A percentile compares a stretch with the other conserved stretches of the same genome.
Conservation (phyloP, 2,797 vertebrate species). For the Mormyrus proboscirostris region DNA sequence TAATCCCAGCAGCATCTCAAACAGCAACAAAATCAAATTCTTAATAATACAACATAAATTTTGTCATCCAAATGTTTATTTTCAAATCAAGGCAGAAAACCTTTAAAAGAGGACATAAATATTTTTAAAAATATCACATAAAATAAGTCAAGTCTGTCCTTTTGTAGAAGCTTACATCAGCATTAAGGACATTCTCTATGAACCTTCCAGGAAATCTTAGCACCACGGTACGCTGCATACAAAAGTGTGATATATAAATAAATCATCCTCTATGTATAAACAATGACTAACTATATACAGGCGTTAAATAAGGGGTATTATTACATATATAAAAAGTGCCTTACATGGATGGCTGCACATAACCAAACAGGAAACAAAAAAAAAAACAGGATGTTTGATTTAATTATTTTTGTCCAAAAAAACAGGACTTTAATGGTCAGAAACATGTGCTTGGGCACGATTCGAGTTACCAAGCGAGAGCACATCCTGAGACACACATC, state of each 20-base stretch:
- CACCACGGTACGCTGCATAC: neutral
- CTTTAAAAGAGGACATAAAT: neutral
- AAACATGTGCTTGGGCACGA: neutral
- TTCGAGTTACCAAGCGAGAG: neutral
- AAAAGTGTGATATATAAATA: neutral
- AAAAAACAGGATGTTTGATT: neutral
- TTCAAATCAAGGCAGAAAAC: neutral
- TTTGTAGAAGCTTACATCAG: neutral
- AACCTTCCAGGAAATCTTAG: neutral
- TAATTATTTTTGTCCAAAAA: neutral
- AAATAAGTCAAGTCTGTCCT: neutral
- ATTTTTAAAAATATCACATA: neutral
- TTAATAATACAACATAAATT: neutral
- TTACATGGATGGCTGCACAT: neutral
- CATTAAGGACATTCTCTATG: neutral
- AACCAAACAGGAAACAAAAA: neutral
- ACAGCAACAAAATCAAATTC: neutral
- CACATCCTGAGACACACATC: no score
- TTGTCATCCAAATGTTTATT: neutral
- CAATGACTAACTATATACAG: neutral
- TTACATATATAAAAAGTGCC: neutral
- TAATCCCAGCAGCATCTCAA: neutral
- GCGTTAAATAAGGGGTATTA: neutral
- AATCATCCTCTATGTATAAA: neutral
- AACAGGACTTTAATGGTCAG: neutral